Evolutionary conservation across 37 sponge, comb jelly and placozoan species (phyloP), one percentile per base, ranked within the genome.

Genomic region (Hexactinellida sp.): DNA sequence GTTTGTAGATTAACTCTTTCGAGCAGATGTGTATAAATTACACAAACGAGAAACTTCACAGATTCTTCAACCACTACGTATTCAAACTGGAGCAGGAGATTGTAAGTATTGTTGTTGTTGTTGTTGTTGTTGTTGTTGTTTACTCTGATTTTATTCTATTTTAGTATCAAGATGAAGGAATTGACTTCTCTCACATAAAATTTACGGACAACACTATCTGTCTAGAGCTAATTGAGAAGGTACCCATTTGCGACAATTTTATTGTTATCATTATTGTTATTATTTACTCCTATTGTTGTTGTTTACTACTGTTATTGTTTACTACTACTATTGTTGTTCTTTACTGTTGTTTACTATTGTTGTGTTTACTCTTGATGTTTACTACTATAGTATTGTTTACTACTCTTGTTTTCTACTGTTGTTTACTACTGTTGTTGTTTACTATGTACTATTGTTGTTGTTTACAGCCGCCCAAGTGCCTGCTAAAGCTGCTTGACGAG

Each of bases 1-100:
- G 37, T n/a, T 24, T 37, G 7, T 82, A 96, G 97, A 25, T 38
- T 35, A 96, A 96, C 87, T 92, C 93, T 10, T 96, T 96, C 90
- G 94, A 96, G 88, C 97, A 96, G 90, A 90, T 96, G 36, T 96
- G 97, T 82, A 96, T 94, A 89, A 96, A 96, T 86, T 96, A 90
- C 90, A 94, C 94, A 13, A 96, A 96, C 82, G 97, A 96, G 82
- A 96, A 96, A 76, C 87, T 96, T 37, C 97, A 96, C 91, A 96
- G 92, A 87, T 96, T 94, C 87, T 94, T 96, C 90, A 96, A 92
- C 51, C 94, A 96, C 82, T 92, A 96, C 55, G 94, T 94, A 35
- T 96, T 96, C 88, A 86, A 89, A 16, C 86, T 94, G 41, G 97
- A 94, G 84, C 97, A 96, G 37, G 86, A 90, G 28, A 91, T 88